Percentiles rank a stretch among this genome's conserved stretches.
These are phyloP conservation scores for Lamprotornis superbus DNA, from an alignment of 2,113 vertebrate species.

Conservation along the genomic window DNA sequence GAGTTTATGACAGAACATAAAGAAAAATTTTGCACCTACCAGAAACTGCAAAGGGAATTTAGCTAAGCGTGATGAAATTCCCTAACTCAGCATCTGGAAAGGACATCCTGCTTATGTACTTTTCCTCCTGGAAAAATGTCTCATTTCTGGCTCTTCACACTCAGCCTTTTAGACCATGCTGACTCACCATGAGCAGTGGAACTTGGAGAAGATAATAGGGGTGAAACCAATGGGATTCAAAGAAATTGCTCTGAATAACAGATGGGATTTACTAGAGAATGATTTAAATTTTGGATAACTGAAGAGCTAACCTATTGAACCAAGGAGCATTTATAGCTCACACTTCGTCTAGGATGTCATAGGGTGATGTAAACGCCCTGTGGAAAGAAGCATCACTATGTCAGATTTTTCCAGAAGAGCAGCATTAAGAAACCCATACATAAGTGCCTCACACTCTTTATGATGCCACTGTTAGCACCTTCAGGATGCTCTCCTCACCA, in stretches of 20 bases:
- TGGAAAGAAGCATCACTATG: background rate
- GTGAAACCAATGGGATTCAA: conserved; percentile 1
- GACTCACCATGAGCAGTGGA: conserved; percentile 38
- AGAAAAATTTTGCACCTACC: conserved; percentile 22
- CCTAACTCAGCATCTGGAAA: conserved; percentile 53
- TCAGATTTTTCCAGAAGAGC: background rate
- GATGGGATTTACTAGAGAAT: conserved; percentile 22
- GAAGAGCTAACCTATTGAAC: conserved; percentile 15
- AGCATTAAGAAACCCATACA: background rate
- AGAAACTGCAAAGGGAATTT: conserved; percentile 19
- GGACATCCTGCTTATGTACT: conserved; percentile 30
- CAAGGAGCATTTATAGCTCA: background rate
- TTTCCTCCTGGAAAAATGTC: conserved; percentile 49
- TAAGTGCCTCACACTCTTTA: background rate
- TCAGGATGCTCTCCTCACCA: background rate
- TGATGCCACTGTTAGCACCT: background rate
- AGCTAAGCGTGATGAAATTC: background rate
- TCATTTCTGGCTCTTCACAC: background rate
- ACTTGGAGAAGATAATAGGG: background rate
- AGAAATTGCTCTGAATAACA: conserved; percentile 17
- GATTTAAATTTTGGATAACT: conserved; percentile 26
- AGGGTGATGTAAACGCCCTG: background rate
- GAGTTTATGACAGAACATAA: conserved; percentile 31
- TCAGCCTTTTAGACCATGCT: conserved; percentile 19
- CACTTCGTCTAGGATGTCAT: background rate